Percentiles rank a stretch among this genome's conserved stretches.
Evolutionary conservation across 2,113 vertebrate species (phyloP).

Genomic region (Macquaria australasica): DNA sequence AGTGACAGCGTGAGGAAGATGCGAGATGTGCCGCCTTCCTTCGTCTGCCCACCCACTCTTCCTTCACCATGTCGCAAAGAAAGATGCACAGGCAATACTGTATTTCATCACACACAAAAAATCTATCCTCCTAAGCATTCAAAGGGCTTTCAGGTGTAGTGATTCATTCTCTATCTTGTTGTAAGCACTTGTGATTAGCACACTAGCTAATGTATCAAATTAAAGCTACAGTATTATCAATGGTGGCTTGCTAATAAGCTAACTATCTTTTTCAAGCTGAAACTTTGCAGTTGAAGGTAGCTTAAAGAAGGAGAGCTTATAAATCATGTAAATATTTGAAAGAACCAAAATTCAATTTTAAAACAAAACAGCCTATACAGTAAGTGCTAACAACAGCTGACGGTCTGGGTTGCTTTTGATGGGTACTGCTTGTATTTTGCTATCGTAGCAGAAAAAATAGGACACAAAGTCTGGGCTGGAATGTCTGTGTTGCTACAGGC

Average conservation of each 20-base stretch:
- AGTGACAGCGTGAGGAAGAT: slow-evolving; percentile 52
- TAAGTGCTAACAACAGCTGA: neutral
- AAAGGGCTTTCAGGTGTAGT: neutral
- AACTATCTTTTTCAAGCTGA: neutral
- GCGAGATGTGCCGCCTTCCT: slow-evolving; percentile 21
- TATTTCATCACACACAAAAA: neutral
- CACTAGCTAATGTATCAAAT: neutral
- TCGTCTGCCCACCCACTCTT: slow-evolving; percentile 47
- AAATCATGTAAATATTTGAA: neutral
- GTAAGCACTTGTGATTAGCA: slow-evolving; percentile 12
- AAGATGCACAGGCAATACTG: slow-evolving; percentile 9
- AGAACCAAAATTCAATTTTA: neutral
- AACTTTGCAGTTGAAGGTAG: neutral
- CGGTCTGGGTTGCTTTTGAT: neutral
- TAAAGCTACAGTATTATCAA: neutral
- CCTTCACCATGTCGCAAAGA: neutral
- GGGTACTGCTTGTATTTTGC: neutral
- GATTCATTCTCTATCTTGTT: neutral
- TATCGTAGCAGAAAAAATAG: neutral
- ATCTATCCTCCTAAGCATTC: neutral
- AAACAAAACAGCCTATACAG: neutral
- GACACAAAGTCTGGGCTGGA: neutral
- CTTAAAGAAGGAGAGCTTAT: neutral
- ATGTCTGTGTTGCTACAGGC: neutral
- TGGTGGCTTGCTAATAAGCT: neutral